These are phyloP conservation scores for Benthochromis sp. DNA, from an alignment of 2,113 vertebrate genomes.

Conservation along the genomic window DNA sequence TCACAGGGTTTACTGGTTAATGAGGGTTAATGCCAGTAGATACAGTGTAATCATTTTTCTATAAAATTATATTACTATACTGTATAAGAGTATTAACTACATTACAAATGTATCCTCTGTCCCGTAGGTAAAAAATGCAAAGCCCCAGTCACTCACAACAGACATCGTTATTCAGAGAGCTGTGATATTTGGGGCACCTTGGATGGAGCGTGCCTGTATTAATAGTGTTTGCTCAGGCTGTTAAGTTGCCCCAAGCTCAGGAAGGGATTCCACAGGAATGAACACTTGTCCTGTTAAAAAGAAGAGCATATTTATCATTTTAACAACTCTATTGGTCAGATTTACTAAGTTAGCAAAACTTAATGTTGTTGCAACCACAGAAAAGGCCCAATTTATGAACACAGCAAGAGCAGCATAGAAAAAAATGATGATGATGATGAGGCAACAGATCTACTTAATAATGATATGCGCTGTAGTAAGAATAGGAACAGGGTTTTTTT, in stretches of 20 bases:
- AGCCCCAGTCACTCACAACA: accelerated
- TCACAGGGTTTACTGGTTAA: not conserved
- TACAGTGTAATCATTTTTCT: not conserved
- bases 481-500: accelerated
- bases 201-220: not conserved
- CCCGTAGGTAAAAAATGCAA: accelerated
- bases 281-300: not conserved
- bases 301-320: not conserved
- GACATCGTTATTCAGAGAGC: not conserved
- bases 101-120: not conserved
- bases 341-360: not conserved
- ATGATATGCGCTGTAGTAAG: accelerated
- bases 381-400: not conserved
- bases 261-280: not conserved
- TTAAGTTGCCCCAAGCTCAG: not conserved
- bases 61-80: not conserved
- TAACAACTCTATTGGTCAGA: not conserved
- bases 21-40: not conserved
- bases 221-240: not conserved
- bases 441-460: accelerated
- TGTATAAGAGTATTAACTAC: not conserved
- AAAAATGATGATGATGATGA: not conserved
- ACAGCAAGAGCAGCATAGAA: not conserved
- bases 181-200: not conserved
- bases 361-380: not conserved